Conservation (phyloP, 1,140 invertebrate species). For the Parasteatoda tepidariorum region DNA sequence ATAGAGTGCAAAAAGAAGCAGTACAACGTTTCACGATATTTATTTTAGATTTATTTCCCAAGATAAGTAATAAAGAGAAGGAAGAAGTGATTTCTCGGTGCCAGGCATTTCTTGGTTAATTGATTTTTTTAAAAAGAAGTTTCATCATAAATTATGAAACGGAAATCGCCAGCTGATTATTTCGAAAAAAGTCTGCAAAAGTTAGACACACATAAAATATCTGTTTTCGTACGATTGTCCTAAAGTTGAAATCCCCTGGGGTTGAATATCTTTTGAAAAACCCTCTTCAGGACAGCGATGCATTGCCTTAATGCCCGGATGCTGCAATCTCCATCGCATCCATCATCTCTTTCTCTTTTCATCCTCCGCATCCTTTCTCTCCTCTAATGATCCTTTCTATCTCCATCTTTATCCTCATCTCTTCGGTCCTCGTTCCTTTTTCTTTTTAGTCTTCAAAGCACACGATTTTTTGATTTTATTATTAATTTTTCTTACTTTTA, state of each 20-base stretch:
- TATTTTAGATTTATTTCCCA: no score
- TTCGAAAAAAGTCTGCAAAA: slow-evolving; percentile 2
- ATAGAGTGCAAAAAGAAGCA: no score
- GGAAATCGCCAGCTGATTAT: background rate
- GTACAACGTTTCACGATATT: no score
- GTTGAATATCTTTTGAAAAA: slow-evolving; percentile 32
- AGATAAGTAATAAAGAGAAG: no score
- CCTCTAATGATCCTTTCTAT: slow-evolving; percentile 57
- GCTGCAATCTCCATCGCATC: slow-evolving; percentile 56
- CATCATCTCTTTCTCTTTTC: slow-evolving; percentile 56
- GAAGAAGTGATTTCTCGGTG: no score
- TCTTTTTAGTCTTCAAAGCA: slow-evolving; percentile 28
- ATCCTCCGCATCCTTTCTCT: slow-evolving; percentile 56
- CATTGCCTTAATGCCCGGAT: slow-evolving; percentile 54
- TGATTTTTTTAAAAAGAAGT: slow-evolving; percentile 4
- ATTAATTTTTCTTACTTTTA: slow-evolving; percentile 23
- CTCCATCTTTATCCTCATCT: slow-evolving; percentile 56
- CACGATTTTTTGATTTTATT: slow-evolving; percentile 16
- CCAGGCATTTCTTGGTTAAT: no score
- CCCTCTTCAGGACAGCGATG: slow-evolving; percentile 25
- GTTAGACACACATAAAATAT: slow-evolving; percentile 45
- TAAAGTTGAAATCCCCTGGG: slow-evolving; percentile 15
- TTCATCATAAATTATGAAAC: slow-evolving; percentile 3
- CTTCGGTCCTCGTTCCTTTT: slow-evolving; percentile 1
- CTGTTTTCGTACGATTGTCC: slow-evolving; percentile 41